A percentile compares a stretch with the other conserved stretches of the same genome.
Conservation (phyloP, 2,113 vertebrate genomes). For the Glaucidium brasilianum region DNA sequence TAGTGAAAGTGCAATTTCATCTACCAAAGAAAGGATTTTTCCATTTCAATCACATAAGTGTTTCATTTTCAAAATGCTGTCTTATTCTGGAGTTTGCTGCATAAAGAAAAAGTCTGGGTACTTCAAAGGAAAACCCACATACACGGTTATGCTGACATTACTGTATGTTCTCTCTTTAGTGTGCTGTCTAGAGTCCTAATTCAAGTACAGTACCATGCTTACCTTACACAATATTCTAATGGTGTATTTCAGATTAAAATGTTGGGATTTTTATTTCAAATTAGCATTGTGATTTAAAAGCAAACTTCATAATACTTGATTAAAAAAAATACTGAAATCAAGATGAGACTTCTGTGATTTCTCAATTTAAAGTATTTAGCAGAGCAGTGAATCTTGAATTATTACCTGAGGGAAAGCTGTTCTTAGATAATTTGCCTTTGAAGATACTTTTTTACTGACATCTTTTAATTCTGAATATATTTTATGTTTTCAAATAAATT, state of each 20-base stretch:
- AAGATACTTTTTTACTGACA: neutral
- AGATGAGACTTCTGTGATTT: neutral
- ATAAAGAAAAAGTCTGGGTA: neutral
- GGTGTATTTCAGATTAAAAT: neutral
- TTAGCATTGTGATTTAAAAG: neutral
- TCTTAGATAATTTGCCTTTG: neutral
- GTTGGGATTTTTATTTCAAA: neutral
- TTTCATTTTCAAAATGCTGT: neutral
- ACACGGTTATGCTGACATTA: neutral
- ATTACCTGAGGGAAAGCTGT: neutral
- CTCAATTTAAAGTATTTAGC: neutral
- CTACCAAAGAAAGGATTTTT: neutral
- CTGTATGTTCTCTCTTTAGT: neutral
- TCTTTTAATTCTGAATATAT: neutral
- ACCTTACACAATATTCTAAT: neutral
- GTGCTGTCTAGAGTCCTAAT: neutral
- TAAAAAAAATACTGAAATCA: neutral
- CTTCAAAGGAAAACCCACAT: neutral
- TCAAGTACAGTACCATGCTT: neutral
- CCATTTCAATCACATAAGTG: neutral
- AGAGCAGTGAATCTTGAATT: neutral
- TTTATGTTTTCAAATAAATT: neutral
- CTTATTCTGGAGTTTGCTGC: neutral
- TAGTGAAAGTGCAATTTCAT: neutral
- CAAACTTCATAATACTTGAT: accelerated